Base-by-base conservation (phyloP, 2,888 invertebrate genomes). In the Brachyopa scutellaris region DNA sequence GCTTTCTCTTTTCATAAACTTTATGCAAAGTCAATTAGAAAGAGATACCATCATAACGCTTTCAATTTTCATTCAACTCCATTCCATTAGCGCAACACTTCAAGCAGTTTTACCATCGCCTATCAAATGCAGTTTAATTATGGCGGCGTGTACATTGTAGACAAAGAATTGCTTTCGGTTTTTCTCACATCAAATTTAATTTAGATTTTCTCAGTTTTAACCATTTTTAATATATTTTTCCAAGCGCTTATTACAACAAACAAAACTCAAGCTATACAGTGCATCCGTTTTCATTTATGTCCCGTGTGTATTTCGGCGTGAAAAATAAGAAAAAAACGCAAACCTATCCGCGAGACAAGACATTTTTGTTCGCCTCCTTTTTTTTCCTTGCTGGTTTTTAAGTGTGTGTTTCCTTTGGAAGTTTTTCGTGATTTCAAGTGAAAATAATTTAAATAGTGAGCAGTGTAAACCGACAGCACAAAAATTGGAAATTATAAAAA, bases 131-230 rank as follows among this genome's bases (percentile, higher is more conserved):
- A 80, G 76, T 76, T 80, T 51, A 80, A 80, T 57, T 80, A 80
- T 80, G 80, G 80, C 80, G 80, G 69, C 74, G 76, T 80, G 57
- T 69, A 51, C 62, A 70, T 76, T 80, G 45, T 76, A 80, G 80
- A 69, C 69, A 64, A 76, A 76, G 31, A 73, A 11, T 61, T 36
- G 69, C 69, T 74, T 76, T 80, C 69, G 62, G 79, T 80, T 80
- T 76, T 80, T 76, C 69, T 80, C 62, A 51, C 69, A 74, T 64
- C 62, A 69, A 76, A 64, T 80, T 80, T 80, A 62, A 59, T 74
- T 80, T 57, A 40, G 15, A 62, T 76, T 74, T 80, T 76, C 76
- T 80, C 69, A 69, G 55, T 80, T 80, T 61, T 59, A 69, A 19
- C 57, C 76, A 40, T 70, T 59, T 69, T 70, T 13, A 57, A 42